Conservation (phyloP, 2,888 invertebrate species). For the Nymphalis polychloros region DNA sequence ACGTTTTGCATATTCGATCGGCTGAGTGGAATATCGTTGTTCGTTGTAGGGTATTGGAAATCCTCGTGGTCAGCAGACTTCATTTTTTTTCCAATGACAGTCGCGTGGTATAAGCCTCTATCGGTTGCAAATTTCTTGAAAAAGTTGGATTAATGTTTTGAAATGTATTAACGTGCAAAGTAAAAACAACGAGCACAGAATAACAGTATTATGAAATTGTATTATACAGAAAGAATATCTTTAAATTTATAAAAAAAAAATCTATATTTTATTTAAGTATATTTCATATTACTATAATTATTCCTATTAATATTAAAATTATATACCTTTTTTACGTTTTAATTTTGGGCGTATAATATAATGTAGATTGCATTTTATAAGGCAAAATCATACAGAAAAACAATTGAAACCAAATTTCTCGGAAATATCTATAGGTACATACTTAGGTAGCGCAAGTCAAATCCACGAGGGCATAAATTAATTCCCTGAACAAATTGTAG, state of each 20-base stretch:
- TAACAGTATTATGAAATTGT: neutral
- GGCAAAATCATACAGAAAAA: too few species aligned
- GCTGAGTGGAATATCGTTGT: slow-evolving; percentile 26
- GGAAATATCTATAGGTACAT: neutral
- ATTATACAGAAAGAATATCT: neutral
- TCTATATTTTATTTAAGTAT: too few species aligned
- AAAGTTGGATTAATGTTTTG: slow-evolving; percentile 18
- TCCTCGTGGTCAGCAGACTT: slow-evolving; percentile 23
- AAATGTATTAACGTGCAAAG: slow-evolving; percentile 12
- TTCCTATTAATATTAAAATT: too few species aligned
- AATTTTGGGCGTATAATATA: too few species aligned
- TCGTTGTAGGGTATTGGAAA: slow-evolving; percentile 24
- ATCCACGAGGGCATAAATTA: slow-evolving; percentile 13
- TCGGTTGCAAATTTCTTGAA: slow-evolving; percentile 22
- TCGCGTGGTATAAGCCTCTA: slow-evolving; percentile 19
- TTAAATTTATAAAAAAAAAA: neutral
- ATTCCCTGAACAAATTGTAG: slow-evolving; percentile 39
- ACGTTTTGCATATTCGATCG: slow-evolving; percentile 2
- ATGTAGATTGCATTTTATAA: too few species aligned
- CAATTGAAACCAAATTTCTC: too few species aligned
- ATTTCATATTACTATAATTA: too few species aligned
- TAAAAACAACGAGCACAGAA: neutral
- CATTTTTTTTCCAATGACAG: slow-evolving; percentile 25
- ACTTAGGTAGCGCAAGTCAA: slow-evolving; percentile 3
- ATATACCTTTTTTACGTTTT: too few species aligned